Evolutionary conservation across 2,797 vertebrate species (phyloP), one percentile per base, ranked within the genome.

Genomic region (Halcyon badia): DNA sequence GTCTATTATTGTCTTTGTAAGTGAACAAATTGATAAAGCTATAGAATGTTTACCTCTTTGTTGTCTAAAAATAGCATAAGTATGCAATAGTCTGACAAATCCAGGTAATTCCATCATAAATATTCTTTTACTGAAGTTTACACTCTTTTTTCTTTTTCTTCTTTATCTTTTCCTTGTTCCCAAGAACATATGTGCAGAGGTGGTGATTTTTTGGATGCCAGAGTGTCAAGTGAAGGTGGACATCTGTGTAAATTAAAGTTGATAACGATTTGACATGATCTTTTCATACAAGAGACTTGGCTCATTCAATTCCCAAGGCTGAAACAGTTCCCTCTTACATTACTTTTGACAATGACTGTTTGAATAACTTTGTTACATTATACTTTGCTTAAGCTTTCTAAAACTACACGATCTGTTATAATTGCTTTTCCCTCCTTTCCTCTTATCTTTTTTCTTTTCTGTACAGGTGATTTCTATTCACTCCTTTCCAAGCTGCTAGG

Each of bases 401-500:
- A 90, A 94, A 77, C 41, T 78, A 83, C 89, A 35, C 10, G 3
- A 51, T 91, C 62, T 95, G 73, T 92, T 96, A 68, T 97, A 96
- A 97, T 93, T 75, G 46, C 15, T 48, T 90, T 88, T 89, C 39
- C 81, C 82, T 87, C 87, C 77, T 88, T 96, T 81, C 81, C 81
- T 91, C 89, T 97, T 97, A 62, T 96, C 86, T 97, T 90, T 97
- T 97, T 91, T 97, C 94, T 98, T 97, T 97, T 95, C 91, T 98
- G 94, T 98, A 89, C 99, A 99, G 99, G 99, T 99, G 98, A 99
- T 98, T 98, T 99, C 98, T 99, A 98, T 99, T 99, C 99, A 97
- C 99, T 99, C 82, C 98, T 99, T 98, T 99, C 99, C 98, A 99
- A 98, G 98, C 98, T 99, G 89, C 98, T 99, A 98, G 99, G 98